phyloP scores from a whole-genome alignment of 2,797 vertebrate species.

The Argya squamiceps region DNA sequence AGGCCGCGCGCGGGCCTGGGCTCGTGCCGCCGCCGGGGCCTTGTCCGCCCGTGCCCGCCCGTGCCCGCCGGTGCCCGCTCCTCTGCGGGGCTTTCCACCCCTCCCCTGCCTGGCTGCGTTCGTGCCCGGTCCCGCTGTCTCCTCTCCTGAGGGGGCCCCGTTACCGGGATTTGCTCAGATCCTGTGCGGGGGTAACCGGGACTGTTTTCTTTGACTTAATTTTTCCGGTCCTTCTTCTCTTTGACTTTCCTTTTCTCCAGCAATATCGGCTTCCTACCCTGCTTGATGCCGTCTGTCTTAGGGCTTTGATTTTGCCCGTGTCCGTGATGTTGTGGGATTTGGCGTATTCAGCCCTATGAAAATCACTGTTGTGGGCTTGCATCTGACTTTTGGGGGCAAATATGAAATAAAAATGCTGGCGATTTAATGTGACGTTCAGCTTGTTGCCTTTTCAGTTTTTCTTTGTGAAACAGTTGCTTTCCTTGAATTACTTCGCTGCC shows the following conservation, averaged over 20 bases:
- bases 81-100: neutral
- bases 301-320: neutral
- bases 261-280: neutral
- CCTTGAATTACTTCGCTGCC: neutral
- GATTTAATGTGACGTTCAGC: neutral
- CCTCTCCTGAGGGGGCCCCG: neutral
- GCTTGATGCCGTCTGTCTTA: neutral
- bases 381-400: neutral
- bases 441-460: neutral
- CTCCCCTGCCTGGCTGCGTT: neutral
- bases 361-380: rapidly evolving
- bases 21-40: neutral
- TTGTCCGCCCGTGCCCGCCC: neutral
- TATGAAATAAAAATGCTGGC: neutral
- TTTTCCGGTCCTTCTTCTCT: neutral
- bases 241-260: neutral
- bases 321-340: rapidly evolving
- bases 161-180: rapidly evolving
- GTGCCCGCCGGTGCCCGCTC: neutral
- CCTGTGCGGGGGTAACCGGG: neutral
- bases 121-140: no score
- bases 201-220: rapidly evolving
- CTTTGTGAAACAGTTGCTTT: neutral
- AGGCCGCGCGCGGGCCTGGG: neutral
- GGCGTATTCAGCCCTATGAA: rapidly evolving